phyloP scores from a whole-genome alignment of 2,888 invertebrate species.

The Trissolcus brochymenae region DNA sequence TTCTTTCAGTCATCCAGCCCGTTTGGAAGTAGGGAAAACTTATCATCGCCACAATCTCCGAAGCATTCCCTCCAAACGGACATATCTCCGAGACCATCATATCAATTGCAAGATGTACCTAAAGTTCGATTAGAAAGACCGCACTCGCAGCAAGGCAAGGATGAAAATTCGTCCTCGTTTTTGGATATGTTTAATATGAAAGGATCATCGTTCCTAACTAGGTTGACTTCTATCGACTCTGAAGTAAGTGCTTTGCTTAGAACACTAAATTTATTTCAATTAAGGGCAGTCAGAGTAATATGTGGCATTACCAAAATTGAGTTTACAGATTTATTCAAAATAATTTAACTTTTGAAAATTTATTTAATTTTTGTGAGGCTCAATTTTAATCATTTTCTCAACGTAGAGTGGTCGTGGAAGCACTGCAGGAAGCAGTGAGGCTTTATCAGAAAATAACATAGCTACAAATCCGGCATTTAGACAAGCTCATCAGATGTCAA shows the following conservation, averaged over 20 bases:
- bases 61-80: constrained; percentile 75
- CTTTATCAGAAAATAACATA: constrained; percentile 82
- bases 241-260: constrained; percentile 81
- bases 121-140: constrained; percentile 79
- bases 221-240: constrained; percentile 92
- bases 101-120: constrained; percentile 77
- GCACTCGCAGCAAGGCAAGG: constrained; percentile 78
- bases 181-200: constrained; percentile 96
- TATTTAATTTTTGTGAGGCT: background rate
- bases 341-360: no score
- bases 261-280: no score
- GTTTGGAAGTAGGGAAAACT: constrained; percentile 83
- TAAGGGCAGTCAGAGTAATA: no score
- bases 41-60: constrained; percentile 81
- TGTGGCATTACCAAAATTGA: no score
- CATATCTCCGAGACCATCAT: constrained; percentile 82
- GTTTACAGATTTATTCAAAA: no score
- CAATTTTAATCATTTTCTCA: constrained; percentile 8
- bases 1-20: constrained; percentile 80
- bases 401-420: constrained; percentile 68
- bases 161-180: constrained; percentile 87
- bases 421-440: constrained; percentile 71
- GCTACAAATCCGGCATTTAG: constrained; percentile 87
- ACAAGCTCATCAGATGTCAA: constrained; percentile 84
- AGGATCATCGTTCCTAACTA: constrained; percentile 87